These are phyloP conservation scores for Parotia lawesii DNA, from an alignment of 2,113 vertebrate genomes.

Conservation along the genomic window DNA sequence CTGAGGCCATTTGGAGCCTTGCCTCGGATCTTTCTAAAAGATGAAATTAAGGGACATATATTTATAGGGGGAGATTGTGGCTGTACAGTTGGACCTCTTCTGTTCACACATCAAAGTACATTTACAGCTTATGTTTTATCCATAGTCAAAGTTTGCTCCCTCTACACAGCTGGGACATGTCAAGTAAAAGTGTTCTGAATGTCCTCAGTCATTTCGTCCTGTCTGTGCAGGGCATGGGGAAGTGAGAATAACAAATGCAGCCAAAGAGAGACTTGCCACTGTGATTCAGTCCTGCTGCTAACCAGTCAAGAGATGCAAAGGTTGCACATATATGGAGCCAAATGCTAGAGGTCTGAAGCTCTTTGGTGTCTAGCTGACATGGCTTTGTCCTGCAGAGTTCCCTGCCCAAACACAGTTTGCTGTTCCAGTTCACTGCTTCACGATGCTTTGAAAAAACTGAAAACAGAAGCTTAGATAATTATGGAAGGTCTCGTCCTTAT, in stretches of 20 bases:
- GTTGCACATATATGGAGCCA: background rate
- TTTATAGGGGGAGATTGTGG: background rate
- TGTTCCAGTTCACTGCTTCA: background rate
- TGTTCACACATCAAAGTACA: background rate
- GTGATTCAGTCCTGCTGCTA: background rate
- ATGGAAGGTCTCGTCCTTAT: background rate
- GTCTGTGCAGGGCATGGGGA: accelerated
- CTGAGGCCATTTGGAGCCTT: background rate
- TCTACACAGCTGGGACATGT: background rate
- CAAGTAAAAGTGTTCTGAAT: background rate
- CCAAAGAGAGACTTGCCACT: background rate
- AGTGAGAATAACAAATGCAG: background rate
- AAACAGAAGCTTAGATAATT: background rate
- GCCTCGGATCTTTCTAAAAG: background rate
- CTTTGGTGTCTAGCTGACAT: background rate
- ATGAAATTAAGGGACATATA: background rate
- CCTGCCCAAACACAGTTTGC: background rate
- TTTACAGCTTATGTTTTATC: background rate
- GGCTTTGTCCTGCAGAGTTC: background rate
- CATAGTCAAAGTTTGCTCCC: background rate
- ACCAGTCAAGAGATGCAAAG: background rate
- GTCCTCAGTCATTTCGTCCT: background rate
- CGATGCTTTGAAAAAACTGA: background rate
- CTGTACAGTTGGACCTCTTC: background rate
- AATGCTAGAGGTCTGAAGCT: background rate